Percentiles rank a stretch among this genome's conserved stretches.
Evolutionary conservation across 2,888 invertebrate genomes (phyloP).

Genomic region (Gastrophysa polygoni): DNA sequence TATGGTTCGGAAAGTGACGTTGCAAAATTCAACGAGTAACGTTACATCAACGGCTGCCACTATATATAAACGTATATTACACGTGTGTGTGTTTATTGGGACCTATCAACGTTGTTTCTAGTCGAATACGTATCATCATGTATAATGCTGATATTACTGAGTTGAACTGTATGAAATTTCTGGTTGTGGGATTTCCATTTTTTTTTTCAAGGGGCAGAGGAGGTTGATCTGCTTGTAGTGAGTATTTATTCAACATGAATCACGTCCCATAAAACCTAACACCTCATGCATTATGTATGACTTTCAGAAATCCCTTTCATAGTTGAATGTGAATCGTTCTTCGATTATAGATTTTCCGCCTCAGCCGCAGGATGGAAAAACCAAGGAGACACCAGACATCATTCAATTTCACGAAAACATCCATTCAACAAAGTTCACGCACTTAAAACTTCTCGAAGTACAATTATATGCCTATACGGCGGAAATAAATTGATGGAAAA

Average conservation of each 20-base stretch:
- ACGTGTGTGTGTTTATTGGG: no score
- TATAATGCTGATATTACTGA: no score
- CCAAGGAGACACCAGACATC: background rate
- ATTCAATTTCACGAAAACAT: background rate
- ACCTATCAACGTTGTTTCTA: no score
- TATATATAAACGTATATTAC: no score
- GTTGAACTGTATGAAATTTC: no score
- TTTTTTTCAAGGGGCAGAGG: background rate
- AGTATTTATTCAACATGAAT: background rate
- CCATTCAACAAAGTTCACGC: conserved; percentile 14
- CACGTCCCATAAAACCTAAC: background rate
- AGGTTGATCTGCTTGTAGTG: no score
- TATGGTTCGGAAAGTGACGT: no score
- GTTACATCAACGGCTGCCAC: no score
- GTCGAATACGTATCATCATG: no score
- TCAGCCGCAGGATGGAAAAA: background rate
- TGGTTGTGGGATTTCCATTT: no score
- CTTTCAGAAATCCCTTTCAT: background rate
- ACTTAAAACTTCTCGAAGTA: conserved; percentile 16
- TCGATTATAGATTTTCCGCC: background rate
- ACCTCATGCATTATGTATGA: background rate
- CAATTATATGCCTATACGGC: conserved; percentile 6
- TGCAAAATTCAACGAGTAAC: no score
- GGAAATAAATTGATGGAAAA: conserved; percentile 17
- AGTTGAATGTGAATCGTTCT: background rate